Evolutionary conservation across 2,797 vertebrate species (phyloP), one percentile per base, ranked within the genome.

Genomic region (Syngnathus acus): DNA sequence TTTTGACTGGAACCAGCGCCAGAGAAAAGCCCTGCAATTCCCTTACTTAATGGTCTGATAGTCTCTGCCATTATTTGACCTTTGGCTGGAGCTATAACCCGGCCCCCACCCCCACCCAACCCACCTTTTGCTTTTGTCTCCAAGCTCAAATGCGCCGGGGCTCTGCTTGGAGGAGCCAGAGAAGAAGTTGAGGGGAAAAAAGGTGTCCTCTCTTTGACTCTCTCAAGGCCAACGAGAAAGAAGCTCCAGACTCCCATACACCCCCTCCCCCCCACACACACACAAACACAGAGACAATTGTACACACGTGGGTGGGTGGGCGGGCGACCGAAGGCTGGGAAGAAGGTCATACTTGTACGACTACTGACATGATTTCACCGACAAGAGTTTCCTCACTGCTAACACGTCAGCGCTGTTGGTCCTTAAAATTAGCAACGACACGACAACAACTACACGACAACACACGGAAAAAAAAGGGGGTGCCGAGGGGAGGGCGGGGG

Each of bases 31-130:
- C 80, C 80, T 88, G 78, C 82, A 86, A 86, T 83, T 85, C 87
- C 80, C 84, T 86, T 79, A 82, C 72, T 80, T 74, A 87, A 82
- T 74, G 80, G 72, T 83, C 82, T 88, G 85, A 89, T 87, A 84
- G 84, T 89, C 84, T 88, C 82, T 83, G 82, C 86, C 78, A 71
- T 85, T 84, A 84, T 47, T 88, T 85, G 86, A 89, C 86, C 85
- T 89, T 88, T 87, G 85, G 86, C 82, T 84, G 73, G 68, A 84
- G 85, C 78, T 82, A 81, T 80, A 80, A 81, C 71, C 69, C 59
- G 69, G 64, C 21, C 48, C 67, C 67, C 62, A n/a, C 58, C 37
- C 8, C 8, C 4, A 32, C 32, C 10, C n/a, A 65, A 54, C 72
- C 69, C 66, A 67, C 23, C 76, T 78, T 83, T 62, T 45, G 60